Evolutionary conservation across 2,113 vertebrate species (phyloP).

Genomic region (Mus pahari): DNA sequence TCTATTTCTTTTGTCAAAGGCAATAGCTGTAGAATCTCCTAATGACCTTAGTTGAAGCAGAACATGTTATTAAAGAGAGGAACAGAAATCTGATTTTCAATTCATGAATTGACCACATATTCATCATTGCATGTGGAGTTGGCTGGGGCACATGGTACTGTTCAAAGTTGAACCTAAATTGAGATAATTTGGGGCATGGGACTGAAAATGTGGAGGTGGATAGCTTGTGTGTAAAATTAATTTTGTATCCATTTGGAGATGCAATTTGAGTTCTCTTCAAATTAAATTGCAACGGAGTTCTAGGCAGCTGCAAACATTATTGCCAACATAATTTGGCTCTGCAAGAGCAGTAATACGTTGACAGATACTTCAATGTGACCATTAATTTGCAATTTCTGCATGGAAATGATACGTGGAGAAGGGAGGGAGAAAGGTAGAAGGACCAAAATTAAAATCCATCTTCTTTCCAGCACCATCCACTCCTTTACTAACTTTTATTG

Average conservation of each 20-base stretch:
- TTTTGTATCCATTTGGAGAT: constrained; percentile 82
- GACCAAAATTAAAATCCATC: constrained; percentile 87
- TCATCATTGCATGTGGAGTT: constrained; percentile 61
- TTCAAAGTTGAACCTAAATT: constrained; percentile 77
- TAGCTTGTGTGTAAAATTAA: constrained; percentile 73
- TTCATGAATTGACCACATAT: constrained; percentile 64
- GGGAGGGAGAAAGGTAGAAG: constrained; percentile 68
- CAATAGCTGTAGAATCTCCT: constrained; percentile 48
- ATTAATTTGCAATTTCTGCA: constrained; percentile 85
- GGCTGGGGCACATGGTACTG: constrained; percentile 58
- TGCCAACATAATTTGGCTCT: constrained; percentile 77
- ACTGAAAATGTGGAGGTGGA: constrained; percentile 71
- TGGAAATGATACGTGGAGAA: constrained; percentile 68
- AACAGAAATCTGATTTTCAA: constrained; percentile 69
- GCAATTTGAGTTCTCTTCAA: constrained; percentile 79
- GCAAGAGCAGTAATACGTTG: constrained; percentile 77
- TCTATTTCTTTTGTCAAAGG: constrained; percentile 57
- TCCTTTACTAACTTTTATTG: constrained; percentile 56
- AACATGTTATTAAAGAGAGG: constrained; percentile 70
- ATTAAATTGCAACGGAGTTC: constrained; percentile 80
- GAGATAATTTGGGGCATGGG: constrained; percentile 74
- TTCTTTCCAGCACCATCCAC: constrained; percentile 69
- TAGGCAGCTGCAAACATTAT: constrained; percentile 77
- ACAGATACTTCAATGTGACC: constrained; percentile 78
- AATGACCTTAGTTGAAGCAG: constrained; percentile 75